Conservation (phyloP, 2,113 vertebrate genomes). For the Synchiropus splendidus region DNA sequence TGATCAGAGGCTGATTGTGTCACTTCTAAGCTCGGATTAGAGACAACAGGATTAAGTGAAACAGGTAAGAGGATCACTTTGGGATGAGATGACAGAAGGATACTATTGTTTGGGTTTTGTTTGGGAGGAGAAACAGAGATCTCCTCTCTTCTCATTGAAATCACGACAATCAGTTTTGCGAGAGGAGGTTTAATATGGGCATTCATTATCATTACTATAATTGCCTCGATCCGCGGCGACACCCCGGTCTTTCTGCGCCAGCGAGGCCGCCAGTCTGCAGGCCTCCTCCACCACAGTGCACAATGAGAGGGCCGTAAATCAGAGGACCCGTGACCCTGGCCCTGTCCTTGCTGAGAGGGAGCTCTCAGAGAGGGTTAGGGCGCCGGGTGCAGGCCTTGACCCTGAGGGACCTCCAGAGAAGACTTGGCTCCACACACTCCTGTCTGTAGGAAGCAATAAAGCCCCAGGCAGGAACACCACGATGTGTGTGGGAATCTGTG, state of each 20-base stretch:
- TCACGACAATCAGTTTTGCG: constrained; percentile 20
- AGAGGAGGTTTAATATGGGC: constrained; percentile 37
- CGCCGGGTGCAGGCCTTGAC: constrained; percentile 56
- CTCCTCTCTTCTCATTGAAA: constrained; percentile 30
- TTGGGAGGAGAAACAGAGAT: constrained; percentile 6
- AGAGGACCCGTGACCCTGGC: constrained; percentile 53
- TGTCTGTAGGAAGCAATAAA: constrained; percentile 42
- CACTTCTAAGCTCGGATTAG: constrained; percentile 43
- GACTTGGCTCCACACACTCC: constrained; percentile 45
- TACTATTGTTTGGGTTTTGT: constrained; percentile 50
- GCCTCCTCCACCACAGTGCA: constrained; percentile 27
- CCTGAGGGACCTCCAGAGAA: constrained; percentile 46
- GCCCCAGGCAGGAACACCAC: constrained; percentile 30
- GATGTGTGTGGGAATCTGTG: constrained; percentile 68
- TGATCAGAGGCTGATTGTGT: constrained; percentile 40
- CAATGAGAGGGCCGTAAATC: constrained; percentile 59
- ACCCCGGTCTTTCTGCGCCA: constrained; percentile 25
- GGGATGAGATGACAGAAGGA: constrained; percentile 42
- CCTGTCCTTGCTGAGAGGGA: constrained; percentile 45
- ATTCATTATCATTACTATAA: constrained; percentile 53
- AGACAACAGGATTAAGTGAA: constrained; percentile 48
- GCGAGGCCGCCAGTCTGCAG: constrained; percentile 32
- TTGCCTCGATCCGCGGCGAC: constrained; percentile 42
- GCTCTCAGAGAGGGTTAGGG: constrained; percentile 41
- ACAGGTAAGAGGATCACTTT: constrained; percentile 57